phyloP scores from a whole-genome alignment of 2,797 vertebrate species.

The Mus minutoides region DNA sequence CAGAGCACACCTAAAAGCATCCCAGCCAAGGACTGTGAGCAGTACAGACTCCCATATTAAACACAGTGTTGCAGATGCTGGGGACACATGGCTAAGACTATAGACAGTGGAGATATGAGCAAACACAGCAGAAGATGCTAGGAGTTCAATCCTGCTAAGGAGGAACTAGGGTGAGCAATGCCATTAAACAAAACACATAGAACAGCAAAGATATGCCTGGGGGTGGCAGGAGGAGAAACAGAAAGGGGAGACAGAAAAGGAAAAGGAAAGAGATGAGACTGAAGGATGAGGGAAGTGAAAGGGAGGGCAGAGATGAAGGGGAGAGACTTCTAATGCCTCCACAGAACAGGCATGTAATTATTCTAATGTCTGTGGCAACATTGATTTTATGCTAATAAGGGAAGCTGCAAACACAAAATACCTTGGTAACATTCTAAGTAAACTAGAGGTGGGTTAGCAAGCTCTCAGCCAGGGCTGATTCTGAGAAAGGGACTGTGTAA shows the following conservation, averaged over 20 bases:
- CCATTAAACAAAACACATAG: neutral
- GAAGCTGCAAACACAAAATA: conserved; percentile 9
- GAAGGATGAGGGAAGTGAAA: no score
- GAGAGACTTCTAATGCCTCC: neutral
- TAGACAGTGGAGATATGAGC: neutral
- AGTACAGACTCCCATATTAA: neutral
- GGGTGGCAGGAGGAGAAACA: fast-evolving
- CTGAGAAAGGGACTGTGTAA: neutral
- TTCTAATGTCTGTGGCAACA: conserved; percentile 39
- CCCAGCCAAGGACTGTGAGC: neutral
- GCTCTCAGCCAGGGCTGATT: neutral
- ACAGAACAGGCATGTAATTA: neutral
- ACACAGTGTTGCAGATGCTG: neutral
- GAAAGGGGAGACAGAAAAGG: neutral
- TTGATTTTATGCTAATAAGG: conserved; percentile 19
- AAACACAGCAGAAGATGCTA: neutral
- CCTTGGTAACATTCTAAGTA: conserved; percentile 12
- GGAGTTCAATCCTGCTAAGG: neutral
- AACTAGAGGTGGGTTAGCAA: neutral
- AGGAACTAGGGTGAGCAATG: neutral
- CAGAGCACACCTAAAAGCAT: neutral
- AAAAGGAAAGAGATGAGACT: neutral
- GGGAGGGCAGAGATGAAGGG: neutral
- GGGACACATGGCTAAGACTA: neutral
- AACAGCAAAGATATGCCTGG: neutral